Evolutionary conservation across 2,113 vertebrate genomes (phyloP), one percentile per base, ranked within the genome.

Genomic region (Gyps fulvus): DNA sequence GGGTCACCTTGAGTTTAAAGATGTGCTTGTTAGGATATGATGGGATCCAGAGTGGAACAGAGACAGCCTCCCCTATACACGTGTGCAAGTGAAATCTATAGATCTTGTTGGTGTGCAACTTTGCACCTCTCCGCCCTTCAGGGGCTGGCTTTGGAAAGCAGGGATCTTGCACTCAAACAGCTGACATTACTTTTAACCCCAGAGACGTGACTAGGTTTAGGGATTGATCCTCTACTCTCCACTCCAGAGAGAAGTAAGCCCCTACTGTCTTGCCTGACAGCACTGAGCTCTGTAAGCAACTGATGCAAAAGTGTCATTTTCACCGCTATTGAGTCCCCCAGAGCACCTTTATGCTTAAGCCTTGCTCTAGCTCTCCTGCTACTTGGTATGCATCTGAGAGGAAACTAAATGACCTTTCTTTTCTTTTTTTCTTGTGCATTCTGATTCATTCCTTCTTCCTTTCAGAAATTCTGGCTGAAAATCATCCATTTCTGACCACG

Each of bases 1-100:
- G 89, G 93, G 94, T 95, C 89, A 93, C 95, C 83, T 90, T 95
- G 89, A 95, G 83, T 96, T 95, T 95, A 95, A 89, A 93, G 96
- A 95, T 91, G 92, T 89, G 86, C 55, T 93, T 88, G 50, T 93
- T 90, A 90, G 72, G 77, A 69, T 89, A 76, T 70, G 90, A 79
- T 83, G 76, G 66, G 86, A 84, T 91, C 50, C 85, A 78, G 83
- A 67, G 66, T 73, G 61, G 38, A 87, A 16, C 15, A 82, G 38
- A 73, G 62, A 42, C 27, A 54, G n/a, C 67, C 38, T 81, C 18
- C 42, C 59, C 42, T 67, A 16, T 36, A 27, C 36, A 45, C 14
- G 11, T 1, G 5, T 49, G 36, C 47, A 65, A 83, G 57, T 63
- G 16, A 50, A 74, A 78, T 63, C 55, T 49, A 4, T 9, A 31